These are phyloP conservation scores for Clarias magur DNA, from an alignment of 2,113 vertebrate genomes.

Conservation along the genomic window DNA sequence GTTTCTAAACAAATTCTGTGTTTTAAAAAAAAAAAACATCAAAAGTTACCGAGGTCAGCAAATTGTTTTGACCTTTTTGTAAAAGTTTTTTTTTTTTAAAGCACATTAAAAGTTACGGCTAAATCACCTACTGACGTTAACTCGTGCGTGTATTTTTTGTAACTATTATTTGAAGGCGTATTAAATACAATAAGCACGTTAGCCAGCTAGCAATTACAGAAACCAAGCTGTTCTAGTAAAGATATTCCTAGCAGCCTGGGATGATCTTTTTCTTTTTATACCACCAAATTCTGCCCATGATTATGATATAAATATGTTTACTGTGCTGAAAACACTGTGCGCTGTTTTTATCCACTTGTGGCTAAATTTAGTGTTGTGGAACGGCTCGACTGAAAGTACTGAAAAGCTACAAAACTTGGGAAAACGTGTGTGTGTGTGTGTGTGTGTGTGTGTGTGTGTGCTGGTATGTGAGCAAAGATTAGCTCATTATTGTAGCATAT, in stretches of 20 bases:
- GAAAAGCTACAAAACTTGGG: neutral
- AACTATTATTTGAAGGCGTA: too few species aligned
- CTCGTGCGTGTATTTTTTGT: too few species aligned
- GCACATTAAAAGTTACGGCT: neutral
- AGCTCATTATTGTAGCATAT: slow-evolving; percentile 28
- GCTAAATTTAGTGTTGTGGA: neutral
- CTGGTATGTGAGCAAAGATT: neutral
- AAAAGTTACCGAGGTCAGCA: neutral
- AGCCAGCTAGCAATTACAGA: neutral
- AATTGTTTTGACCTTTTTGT: too few species aligned
- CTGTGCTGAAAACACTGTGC: neutral
- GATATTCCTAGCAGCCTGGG: neutral
- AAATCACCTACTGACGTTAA: too few species aligned
- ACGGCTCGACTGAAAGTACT: neutral
- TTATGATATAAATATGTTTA: neutral
- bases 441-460: neutral
- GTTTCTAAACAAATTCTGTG: too few species aligned
- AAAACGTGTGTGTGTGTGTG: neutral
- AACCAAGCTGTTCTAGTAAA: neutral
- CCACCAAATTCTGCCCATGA: neutral
- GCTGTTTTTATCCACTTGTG: neutral
- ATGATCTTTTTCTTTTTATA: neutral
- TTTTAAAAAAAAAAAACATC: neutral
- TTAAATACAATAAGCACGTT: neutral
- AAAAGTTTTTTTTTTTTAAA: neutral